Evolutionary conservation across 2,797 vertebrate genomes (phyloP), one percentile per base, ranked within the genome.

Genomic region (Rachycentron canadum): DNA sequence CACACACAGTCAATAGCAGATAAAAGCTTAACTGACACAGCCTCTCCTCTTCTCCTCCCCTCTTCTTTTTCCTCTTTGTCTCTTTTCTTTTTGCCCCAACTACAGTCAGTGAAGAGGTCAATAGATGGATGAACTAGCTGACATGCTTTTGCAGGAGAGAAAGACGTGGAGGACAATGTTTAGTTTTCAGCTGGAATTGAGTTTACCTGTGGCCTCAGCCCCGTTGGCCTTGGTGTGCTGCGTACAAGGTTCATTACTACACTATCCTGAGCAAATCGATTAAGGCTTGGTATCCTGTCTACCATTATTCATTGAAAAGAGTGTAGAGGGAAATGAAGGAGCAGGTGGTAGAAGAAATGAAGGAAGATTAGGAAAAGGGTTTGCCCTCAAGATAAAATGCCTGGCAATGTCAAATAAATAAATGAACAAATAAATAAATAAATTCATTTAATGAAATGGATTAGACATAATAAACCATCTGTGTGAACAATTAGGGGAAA

Each of bases 381-480:
- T 34, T 64, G 50, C 34, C 52, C 28, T 77, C n/a, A 36, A 73
- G 58, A 83, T 55, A 72, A 71, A 74, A 55, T 69, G 23, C 61
- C 4, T 56, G 36, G 17, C 38, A 73, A 57, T 68, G 77, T 69
- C 36, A 72, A 63, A 64, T 19, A 25, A 30, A 56, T 28, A 68
- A 68, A 30, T 25, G 4, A 25, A 52, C 6, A 52, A 52, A 52
- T 14, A 28, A 58, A 43, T 5, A 43, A 43, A 4, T 5, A 43
- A 43, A 25, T 69, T 79, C 3, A 61, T 86, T 79, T 73, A 47
- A 28, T 19, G 38, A 57, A 78, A 40, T 74, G n/a, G 16, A 78
- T 66, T 38, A 75, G 58, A 76, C 30, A 83, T 78, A 86, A 88
- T 84, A 73, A 80, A 80, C 70, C 81, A 86, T 76, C 82, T 87